phyloP scores from a whole-genome alignment of 1,140 invertebrate genomes.

The Ectropis grisescens region DNA sequence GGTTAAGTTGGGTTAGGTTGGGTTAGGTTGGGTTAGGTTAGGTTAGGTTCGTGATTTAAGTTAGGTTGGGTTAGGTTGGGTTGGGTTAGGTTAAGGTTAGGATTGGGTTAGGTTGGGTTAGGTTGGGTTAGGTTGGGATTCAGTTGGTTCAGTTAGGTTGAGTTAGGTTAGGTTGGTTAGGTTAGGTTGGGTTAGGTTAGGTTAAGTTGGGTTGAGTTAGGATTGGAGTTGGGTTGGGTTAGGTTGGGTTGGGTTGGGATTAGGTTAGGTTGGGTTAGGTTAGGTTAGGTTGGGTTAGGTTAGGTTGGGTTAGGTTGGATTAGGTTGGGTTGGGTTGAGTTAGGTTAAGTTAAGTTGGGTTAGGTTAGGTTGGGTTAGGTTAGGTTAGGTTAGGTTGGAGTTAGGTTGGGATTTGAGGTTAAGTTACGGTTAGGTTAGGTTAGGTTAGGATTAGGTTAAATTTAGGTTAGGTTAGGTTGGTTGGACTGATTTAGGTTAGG shows the following conservation, averaged over 20 bases:
- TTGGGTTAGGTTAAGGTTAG: not conserved
- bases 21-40: no score
- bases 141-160: not conserved
- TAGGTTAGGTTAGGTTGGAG: not conserved
- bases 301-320: not conserved
- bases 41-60: no score
- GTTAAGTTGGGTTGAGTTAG: constrained; percentile 16
- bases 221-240: constrained; percentile 16
- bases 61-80: no score
- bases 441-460: not conserved
- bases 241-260: no score
- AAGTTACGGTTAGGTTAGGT: not conserved
- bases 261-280: constrained; percentile 11
- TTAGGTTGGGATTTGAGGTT: not conserved
- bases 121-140: constrained; percentile 8
- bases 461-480: not conserved
- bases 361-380: not conserved
- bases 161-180: no score
- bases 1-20: no score
- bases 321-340: not conserved
- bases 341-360: not conserved
- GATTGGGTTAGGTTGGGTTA: constrained; percentile 12
- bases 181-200: constrained; percentile 15
- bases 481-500: not conserved
- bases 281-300: not conserved